A percentile compares a stretch with the other conserved stretches of the same genome.
These are phyloP conservation scores for Megaceryle torquata DNA, from an alignment of 2,113 vertebrate genomes.

Conservation along the genomic window DNA sequence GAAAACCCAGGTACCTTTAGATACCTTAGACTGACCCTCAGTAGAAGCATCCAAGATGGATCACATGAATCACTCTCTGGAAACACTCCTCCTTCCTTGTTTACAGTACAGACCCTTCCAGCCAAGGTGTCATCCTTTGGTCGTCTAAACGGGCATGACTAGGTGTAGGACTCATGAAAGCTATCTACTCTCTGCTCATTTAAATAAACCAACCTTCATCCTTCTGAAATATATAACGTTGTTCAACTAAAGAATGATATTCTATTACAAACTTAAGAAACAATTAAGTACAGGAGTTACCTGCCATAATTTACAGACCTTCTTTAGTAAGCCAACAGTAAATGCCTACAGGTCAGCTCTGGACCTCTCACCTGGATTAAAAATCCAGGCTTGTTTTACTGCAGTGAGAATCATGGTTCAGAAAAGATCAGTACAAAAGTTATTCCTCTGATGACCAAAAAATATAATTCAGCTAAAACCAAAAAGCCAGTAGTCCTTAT, in stretches of 20 bases:
- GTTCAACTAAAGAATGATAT: neutral
- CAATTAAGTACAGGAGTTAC: neutral
- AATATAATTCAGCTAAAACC: neutral
- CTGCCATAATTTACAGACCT: neutral
- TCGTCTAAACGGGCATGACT: neutral
- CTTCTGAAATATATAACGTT: neutral
- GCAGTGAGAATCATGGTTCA: neutral
- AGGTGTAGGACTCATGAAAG: neutral
- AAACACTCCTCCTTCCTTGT: neutral
- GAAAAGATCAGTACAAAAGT: neutral
- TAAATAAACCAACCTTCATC: neutral
- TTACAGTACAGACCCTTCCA: neutral
- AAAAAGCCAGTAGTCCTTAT: neutral
- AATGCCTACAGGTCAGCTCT: neutral
- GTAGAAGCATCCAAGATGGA: neutral
- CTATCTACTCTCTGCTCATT: neutral
- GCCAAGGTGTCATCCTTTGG: neutral
- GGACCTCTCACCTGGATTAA: neutral
- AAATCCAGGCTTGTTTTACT: neutral
- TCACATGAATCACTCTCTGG: neutral
- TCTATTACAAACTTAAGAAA: neutral
- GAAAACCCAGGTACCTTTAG: neutral
- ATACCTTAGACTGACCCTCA: neutral
- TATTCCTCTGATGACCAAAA: neutral
- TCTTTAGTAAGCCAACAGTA: neutral